Conservation (phyloP, 2,888 invertebrate species). For the Pasiphila rectangulata region DNA sequence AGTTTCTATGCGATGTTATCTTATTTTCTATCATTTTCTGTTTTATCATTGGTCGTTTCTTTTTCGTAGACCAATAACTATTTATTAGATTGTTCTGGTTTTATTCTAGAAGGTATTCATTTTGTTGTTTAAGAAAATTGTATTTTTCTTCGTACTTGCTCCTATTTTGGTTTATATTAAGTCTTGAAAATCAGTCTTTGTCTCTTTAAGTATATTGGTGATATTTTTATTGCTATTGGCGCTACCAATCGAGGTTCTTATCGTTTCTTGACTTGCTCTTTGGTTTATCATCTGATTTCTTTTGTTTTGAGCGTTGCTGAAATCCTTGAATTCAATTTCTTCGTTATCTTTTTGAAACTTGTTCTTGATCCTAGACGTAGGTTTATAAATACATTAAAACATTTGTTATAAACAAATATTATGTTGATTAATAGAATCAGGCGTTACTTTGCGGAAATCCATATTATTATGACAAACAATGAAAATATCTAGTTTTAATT, state of each 20-base stretch:
- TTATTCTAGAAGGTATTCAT: background rate
- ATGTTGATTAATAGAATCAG: background rate
- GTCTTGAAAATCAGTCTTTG: constrained; percentile 3
- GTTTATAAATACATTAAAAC: constrained; percentile 32
- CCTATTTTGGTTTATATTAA: constrained; percentile 1
- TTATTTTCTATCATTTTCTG: no score
- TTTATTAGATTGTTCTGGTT: background rate
- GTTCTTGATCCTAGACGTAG: constrained; percentile 52
- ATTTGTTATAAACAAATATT: background rate
- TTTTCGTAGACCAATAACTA: no score
- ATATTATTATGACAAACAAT: no score
- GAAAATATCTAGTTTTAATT: no score
- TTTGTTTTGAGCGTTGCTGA: constrained; percentile 33
- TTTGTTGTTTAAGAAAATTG: no score
- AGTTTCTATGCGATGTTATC: no score
- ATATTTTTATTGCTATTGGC: constrained; percentile 36
- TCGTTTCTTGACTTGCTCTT: constrained; percentile 53
- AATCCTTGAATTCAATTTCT: constrained; percentile 35
- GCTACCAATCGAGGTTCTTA: constrained; percentile 42
- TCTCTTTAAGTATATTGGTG: background rate
- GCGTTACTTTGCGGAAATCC: background rate
- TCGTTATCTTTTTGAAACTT: constrained; percentile 38
- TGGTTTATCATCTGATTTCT: constrained; percentile 39
- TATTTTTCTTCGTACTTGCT: background rate
- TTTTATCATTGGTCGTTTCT: no score